Percentiles rank a stretch among this genome's conserved stretches.
Evolutionary conservation across 1,140 invertebrate species (phyloP).

Genomic region (Coptotermes formosanus): DNA sequence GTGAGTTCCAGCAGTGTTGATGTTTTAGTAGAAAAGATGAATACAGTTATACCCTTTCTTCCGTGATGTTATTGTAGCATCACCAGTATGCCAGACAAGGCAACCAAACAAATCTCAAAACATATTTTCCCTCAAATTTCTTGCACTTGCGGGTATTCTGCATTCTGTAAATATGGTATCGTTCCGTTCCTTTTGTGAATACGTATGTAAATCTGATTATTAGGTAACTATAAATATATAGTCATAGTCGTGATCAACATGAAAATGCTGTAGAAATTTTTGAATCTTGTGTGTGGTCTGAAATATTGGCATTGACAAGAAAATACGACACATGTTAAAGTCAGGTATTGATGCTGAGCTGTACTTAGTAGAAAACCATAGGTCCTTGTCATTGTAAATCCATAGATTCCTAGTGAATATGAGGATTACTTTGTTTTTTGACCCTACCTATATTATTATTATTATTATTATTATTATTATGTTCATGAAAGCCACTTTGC

Average conservation of each 20-base stretch:
- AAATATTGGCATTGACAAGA: background rate
- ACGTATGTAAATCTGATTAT: constrained; percentile 29
- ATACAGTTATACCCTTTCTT: background rate
- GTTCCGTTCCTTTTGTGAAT: constrained; percentile 31
- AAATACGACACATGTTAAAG: background rate
- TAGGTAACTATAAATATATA: constrained; percentile 30
- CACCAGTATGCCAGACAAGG: background rate
- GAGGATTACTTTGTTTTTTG: background rate
- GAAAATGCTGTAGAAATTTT: constrained; percentile 29
- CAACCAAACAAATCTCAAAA: background rate
- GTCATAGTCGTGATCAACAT: constrained; percentile 14
- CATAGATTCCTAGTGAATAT: constrained; percentile 8
- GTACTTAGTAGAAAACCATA: constrained; percentile 25
- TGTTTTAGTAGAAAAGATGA: constrained; percentile 17
- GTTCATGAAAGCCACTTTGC: background rate
- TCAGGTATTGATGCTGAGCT: constrained; percentile 12
- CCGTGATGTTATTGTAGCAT: background rate
- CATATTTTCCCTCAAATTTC: background rate
- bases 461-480: background rate
- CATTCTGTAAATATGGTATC: constrained; percentile 27
- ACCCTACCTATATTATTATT: background rate
- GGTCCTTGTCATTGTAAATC: background rate
- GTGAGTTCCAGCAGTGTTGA: constrained; percentile 16
- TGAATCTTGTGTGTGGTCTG: constrained; percentile 18
- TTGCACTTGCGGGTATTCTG: constrained; percentile 23